Evolutionary conservation across 2,797 vertebrate genomes (phyloP).

Genomic region (Coreius guichenoti): DNA sequence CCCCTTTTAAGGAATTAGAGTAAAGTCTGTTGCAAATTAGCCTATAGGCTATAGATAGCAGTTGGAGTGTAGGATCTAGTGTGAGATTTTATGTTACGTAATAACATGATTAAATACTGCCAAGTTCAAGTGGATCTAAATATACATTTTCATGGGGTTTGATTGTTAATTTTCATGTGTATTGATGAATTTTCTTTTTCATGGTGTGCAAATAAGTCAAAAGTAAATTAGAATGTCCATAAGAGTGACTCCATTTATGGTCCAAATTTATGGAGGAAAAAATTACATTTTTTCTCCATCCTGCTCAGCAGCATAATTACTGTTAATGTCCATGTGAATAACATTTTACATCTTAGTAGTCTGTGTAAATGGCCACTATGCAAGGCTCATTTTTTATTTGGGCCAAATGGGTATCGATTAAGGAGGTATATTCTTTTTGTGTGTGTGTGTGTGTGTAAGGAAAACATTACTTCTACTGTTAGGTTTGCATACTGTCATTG

Average conservation of each 20-base stretch:
- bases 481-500: neutral
- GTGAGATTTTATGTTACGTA: conserved; percentile 11
- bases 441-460: neutral
- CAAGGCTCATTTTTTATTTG: neutral
- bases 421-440: neutral
- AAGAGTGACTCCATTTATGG: neutral
- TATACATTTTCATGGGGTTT: neutral
- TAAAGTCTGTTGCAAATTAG: conserved; percentile 26
- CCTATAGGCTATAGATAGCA: conserved; percentile 39
- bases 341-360: neutral
- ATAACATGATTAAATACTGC: conserved; percentile 19
- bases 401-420: neutral
- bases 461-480: neutral
- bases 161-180: neutral
- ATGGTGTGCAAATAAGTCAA: neutral
- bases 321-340: conserved; percentile 18
- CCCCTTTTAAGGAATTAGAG: conserved; percentile 11
- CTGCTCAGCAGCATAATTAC: conserved; percentile 15
- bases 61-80: conserved; percentile 6
- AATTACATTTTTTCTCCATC: neutral
- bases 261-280: neutral
- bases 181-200: neutral
- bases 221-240: neutral
- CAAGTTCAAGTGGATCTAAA: neutral
- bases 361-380: neutral